Evolutionary conservation across 53 echinoderm and acorn worm species (phyloP).

Genomic region (Paelopatides confundens): DNA sequence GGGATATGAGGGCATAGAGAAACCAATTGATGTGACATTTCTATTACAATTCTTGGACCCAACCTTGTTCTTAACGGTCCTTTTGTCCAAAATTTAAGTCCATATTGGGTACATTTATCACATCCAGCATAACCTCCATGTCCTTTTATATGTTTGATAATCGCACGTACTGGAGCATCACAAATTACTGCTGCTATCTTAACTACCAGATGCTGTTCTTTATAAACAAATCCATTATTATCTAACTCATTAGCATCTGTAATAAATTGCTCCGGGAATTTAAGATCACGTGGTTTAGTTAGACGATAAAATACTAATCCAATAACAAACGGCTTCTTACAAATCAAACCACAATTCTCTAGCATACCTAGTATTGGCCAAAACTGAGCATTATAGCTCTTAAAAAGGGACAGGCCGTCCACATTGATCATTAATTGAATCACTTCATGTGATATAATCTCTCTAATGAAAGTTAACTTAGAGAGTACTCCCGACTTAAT

Average conservation of each 20-base stretch:
- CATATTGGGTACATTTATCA: constrained; percentile 53
- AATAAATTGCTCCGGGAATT: constrained; percentile 6
- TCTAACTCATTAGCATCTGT: neutral
- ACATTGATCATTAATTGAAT: constrained; percentile 42
- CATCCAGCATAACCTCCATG: too few relatives aligned
- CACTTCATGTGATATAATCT: neutral
- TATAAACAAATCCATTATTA: neutral
- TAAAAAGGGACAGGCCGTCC: constrained; percentile 68
- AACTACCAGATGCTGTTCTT: neutral
- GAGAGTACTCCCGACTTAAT: neutral
- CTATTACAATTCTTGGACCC: neutral
- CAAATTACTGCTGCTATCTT: too few relatives aligned
- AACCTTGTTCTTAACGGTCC: constrained; percentile 3
- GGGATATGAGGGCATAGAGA: neutral
- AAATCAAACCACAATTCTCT: neutral
- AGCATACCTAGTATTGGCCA: constrained; percentile 65
- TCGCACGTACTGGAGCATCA: constrained; percentile 55
- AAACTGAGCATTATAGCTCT: constrained; percentile 37
- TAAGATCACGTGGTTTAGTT: neutral
- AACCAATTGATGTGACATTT: neutral
- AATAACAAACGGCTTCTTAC: neutral
- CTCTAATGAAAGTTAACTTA: neutral
- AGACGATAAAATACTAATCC: neutral
- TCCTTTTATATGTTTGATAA: constrained; percentile 53
- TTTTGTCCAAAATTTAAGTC: constrained; percentile 5